Base-by-base conservation (phyloP, 2,797 vertebrate species). In the Mastacembelus armatus region DNA sequence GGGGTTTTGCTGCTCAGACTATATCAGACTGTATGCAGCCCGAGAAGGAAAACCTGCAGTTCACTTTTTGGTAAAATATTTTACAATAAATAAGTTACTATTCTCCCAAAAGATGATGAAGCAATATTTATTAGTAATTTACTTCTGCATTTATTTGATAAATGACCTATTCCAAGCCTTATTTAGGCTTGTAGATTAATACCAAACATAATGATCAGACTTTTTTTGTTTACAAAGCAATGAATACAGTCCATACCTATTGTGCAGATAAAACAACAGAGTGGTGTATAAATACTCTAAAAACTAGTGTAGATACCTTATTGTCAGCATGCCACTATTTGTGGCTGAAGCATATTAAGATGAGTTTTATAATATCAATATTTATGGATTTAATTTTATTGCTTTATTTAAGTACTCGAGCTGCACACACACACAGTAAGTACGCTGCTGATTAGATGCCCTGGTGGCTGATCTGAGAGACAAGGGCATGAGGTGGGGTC, bases 251-350 rank as follows among this genome's bases (percentile, higher is more conserved):
- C 66, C 67, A 62, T 74, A 71, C 45, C 54, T 36, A n/a, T 16
- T 7, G 11, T 40, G 66, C 33, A 73, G 74, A 80, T 81, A 81
- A 83, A 78, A 58, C 40, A 44, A 75, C 58, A 78, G 43, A 57
- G 38, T 36, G 26, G 3, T 51, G 57, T 82, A 71, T 86, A 85
- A 44, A 1, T 18, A 44, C 64, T 27, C 54, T 87, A 75, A 87
- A 88, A 85, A 35, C 24, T 32, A 22, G 73, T 83, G 71, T 81
- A 79, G 74, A 88, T 36, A 5, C 39, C 62, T 73, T 80, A 86
- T 72, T 74, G 76, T 60, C 54, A 19, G 43, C 73, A 19, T 47
- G 82, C 77, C 82, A 83, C 70, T n/a, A 9, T 71, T 45, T 49
- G 64, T 39, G 63, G 58, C 49, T 63, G 48, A 72, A 48, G 64